Conservation (phyloP, 92 coral and sea anemone genomes). For the Epizoanthus scotinus region DNA sequence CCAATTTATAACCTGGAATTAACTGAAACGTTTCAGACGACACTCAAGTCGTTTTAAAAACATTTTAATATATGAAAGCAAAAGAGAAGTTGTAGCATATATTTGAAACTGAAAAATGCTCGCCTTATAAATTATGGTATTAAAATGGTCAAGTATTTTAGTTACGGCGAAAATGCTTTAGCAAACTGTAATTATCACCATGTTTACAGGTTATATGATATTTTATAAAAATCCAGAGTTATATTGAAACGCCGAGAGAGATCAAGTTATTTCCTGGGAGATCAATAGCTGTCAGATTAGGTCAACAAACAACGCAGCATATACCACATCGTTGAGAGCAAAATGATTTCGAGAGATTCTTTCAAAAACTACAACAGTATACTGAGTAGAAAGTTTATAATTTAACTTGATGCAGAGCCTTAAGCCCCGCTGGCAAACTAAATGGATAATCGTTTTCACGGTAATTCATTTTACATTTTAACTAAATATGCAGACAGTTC, state of each 20-base stretch:
- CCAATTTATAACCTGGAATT: no score
- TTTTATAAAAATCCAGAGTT: neutral
- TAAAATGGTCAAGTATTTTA: no score
- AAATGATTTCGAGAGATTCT: neutral
- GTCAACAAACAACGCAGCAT: conserved; percentile 1
- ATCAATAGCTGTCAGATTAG: conserved; percentile 17
- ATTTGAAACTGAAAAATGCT: no score
- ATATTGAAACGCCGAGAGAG: neutral
- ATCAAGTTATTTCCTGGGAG: neutral
- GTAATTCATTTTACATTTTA: neutral
- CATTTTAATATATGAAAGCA: no score
- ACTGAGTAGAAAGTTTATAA: neutral
- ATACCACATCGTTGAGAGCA: neutral
- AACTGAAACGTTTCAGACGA: no score
- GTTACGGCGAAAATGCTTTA: no score
- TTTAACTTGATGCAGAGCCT: neutral
- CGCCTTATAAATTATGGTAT: no score
- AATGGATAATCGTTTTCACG: no score
- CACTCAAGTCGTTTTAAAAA: no score
- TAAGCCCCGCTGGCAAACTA: no score
- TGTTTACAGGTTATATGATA: neutral
- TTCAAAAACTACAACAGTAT: neutral
- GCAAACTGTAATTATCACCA: neutral
- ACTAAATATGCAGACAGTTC: neutral
- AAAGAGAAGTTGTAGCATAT: no score